Conservation (phyloP, 1,140 invertebrate genomes). For the Eufriesea mexicana region DNA sequence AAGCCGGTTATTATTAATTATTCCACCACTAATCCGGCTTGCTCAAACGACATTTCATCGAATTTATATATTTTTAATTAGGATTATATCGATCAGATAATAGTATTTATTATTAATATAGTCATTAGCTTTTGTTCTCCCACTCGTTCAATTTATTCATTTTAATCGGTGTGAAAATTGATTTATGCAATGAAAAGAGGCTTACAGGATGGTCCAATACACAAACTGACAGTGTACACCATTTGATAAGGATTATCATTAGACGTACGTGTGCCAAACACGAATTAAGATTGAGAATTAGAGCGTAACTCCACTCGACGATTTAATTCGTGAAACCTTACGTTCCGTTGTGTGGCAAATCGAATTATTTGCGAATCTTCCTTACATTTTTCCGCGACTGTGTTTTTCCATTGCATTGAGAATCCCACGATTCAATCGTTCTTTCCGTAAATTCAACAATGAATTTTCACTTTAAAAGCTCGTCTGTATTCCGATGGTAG, state of each 20-base stretch:
- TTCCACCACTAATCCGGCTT: neutral
- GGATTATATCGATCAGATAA: neutral
- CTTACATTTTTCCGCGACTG: neutral
- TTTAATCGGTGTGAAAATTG: neutral
- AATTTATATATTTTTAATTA: neutral
- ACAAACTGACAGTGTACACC: neutral
- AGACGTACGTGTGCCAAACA: neutral
- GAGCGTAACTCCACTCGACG: constrained; percentile 9
- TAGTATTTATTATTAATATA: too few relatives aligned
- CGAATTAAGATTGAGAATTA: constrained; percentile 21
- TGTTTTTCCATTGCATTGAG: neutral
- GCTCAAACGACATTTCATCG: neutral
- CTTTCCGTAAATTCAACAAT: neutral
- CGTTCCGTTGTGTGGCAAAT: constrained; percentile 20
- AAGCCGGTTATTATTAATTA: neutral
- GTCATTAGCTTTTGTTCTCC: too few relatives aligned
- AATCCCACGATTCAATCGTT: too few relatives aligned
- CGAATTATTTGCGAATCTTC: constrained; percentile 29
- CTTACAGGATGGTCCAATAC: neutral
- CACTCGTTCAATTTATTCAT: too few relatives aligned
- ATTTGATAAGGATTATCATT: constrained; percentile 8
- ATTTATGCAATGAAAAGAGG: neutral
- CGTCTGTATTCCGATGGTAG: too few relatives aligned
- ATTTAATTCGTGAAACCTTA: constrained; percentile 45
- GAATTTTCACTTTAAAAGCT: neutral